A percentile compares a stretch with the other conserved stretches of the same genome.
phyloP scores from a whole-genome alignment of 2,113 vertebrate genomes.

The Ifrita kowaldi region DNA sequence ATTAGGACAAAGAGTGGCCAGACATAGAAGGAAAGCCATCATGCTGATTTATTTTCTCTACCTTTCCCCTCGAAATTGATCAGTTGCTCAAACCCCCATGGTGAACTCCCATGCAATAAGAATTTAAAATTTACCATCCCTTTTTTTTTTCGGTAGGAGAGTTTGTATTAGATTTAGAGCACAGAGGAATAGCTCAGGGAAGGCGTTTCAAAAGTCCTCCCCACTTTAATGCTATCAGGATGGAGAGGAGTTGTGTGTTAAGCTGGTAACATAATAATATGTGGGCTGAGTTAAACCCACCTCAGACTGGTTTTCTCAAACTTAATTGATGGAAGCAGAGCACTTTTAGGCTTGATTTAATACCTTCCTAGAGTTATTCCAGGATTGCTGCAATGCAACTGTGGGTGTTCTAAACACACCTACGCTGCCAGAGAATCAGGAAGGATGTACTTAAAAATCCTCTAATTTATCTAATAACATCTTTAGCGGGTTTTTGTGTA shows the following conservation, averaged over 20 bases:
- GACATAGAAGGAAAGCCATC: slow-evolving; percentile 25
- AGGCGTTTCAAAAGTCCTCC: not conserved
- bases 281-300: slow-evolving; percentile 49
- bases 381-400: slow-evolving; percentile 59
- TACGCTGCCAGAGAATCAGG: slow-evolving; percentile 65
- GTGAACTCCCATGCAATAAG: not conserved
- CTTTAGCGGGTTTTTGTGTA: slow-evolving; percentile 69
- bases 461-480: slow-evolving; percentile 77
- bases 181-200: slow-evolving; percentile 9
- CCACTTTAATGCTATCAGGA: slow-evolving; percentile 7
- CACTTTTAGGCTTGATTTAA: slow-evolving; percentile 52
- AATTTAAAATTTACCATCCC: slow-evolving; percentile 1
- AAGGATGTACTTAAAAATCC: slow-evolving; percentile 74
- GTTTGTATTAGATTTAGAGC: slow-evolving; percentile 37
- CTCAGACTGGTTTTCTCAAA: slow-evolving; percentile 41
- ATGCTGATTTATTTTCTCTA: slow-evolving; percentile 4
- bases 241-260: slow-evolving; percentile 16
- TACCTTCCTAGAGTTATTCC: slow-evolving; percentile 61
- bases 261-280: not conserved
- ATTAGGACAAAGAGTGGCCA: slow-evolving; percentile 48
- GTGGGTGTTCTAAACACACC: slow-evolving; percentile 67
- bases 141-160: not conserved
- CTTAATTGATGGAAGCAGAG: slow-evolving; percentile 58
- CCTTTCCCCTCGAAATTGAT: not conserved
- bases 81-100: not conserved